Conservation (phyloP, 2,113 vertebrate genomes). For the Atrichornis clamosus region DNA sequence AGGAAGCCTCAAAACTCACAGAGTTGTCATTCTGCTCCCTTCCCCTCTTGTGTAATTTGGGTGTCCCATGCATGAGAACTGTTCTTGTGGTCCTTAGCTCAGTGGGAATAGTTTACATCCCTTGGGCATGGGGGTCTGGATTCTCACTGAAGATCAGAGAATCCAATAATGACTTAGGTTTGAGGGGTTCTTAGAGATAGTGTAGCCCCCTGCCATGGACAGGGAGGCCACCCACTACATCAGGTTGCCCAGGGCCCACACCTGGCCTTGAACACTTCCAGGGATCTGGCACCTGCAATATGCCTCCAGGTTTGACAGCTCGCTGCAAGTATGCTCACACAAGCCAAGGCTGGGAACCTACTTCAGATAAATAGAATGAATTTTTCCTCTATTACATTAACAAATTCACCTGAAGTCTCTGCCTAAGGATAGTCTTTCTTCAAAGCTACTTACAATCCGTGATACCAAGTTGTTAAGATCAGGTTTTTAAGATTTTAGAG, state of each 20-base stretch:
- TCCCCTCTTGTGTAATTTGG: not conserved
- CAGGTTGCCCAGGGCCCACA: not conserved
- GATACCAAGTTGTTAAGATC: too few species aligned
- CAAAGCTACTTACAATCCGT: not conserved
- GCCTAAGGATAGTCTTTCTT: not conserved
- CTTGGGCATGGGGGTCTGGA: accelerated
- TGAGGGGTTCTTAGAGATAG: not conserved
- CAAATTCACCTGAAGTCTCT: not conserved
- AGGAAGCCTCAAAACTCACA: not conserved
- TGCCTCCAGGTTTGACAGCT: not conserved
- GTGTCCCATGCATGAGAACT: not conserved
- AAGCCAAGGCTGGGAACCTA: not conserved
- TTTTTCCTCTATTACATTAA: not conserved
- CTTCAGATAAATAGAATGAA: not conserved
- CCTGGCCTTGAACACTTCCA: not conserved
- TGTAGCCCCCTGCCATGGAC: not conserved
- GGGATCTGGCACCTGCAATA: not conserved
- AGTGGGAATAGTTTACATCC: not conserved
- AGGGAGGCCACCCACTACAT: not conserved
- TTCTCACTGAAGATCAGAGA: not conserved
- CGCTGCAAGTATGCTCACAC: not conserved
- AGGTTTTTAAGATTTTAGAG: too few species aligned
- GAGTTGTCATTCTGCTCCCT: not conserved
- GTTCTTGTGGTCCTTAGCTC: not conserved
- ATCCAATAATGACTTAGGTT: not conserved